Conservation (phyloP, 2,113 vertebrate species). For the Hippocampus barbouri region DNA sequence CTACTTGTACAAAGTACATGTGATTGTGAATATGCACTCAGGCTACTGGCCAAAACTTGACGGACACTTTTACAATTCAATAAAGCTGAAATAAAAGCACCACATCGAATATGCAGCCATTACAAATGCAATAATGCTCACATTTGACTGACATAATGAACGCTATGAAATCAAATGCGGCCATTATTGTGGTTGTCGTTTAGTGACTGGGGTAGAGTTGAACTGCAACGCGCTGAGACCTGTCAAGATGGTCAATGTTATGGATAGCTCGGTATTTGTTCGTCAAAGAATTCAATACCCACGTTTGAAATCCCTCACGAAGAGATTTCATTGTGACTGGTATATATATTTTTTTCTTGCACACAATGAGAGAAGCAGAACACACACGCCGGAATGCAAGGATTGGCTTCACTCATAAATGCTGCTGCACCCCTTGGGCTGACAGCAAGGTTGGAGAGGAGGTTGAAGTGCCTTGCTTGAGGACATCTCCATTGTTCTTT, state of each 20-base stretch:
- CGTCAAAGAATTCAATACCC: background rate
- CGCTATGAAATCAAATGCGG: background rate
- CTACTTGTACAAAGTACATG: background rate
- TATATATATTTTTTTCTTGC: too few species aligned
- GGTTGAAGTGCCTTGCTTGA: too few species aligned
- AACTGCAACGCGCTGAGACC: too few species aligned
- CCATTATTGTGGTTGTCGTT: background rate
- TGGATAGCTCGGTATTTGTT: background rate
- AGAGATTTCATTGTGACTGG: too few species aligned
- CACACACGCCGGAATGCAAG: too few species aligned
- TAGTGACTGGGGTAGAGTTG: too few species aligned
- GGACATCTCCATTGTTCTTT: too few species aligned
- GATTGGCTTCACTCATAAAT: too few species aligned
- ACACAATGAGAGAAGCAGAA: too few species aligned
- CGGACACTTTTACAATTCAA: conserved; percentile 3
- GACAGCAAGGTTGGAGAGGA: too few species aligned
- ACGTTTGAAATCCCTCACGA: background rate
- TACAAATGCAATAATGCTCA: conserved; percentile 1
- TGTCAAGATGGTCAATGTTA: too few species aligned
- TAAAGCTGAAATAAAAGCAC: background rate
- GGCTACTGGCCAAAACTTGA: conserved; percentile 1
- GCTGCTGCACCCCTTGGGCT: too few species aligned
- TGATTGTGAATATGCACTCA: background rate
- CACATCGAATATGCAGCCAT: background rate
- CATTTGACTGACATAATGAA: background rate